Evolutionary conservation across 2,888 invertebrate genomes (phyloP), one percentile per base, ranked within the genome.

Genomic region (Lasioglossum zephyrum): DNA sequence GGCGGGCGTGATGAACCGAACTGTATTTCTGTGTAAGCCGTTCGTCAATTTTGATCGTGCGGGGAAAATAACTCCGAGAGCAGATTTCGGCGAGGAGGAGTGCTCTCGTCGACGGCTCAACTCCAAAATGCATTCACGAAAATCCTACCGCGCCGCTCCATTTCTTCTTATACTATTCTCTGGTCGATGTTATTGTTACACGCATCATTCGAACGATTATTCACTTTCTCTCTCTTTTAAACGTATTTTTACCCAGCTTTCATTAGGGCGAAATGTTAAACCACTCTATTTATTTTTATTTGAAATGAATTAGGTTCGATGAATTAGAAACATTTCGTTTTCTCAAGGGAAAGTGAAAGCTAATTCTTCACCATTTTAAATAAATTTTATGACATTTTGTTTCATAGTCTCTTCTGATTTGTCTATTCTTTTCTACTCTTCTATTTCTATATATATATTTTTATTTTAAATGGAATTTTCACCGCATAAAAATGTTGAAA

Each of bases 1-100:
- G 77, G 73, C 66, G 77, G 69, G 73, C 77, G 53, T 53, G 88
- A 87, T 73, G 79, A 84, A 81, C 76, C 84, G 81, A 83, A 86
- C 84, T 82, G 84, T 79, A 83, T 77, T 82, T 73, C 79, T 77
- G 75, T 78, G 84, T 79, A 85, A 85, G 79, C 79, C 84, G 86
- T 84, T 84, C 80, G 81, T 82, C 87, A 79, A 82, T 76, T 85
- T 82, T 78, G 57, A 85, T 85, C 81, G 75, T 16, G 18, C 75
- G 41, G n/a, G 41, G 44, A 75, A 39, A 66, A 77, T 80, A 77
- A 63, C 53, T 47, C 31, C 8, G 53, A 77, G 44, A 77, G 44
- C 86, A 75, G 79, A 75, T 85, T 85, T 72, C 73, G 39, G 44
- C 39, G 57, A 26, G 57, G 49, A 57, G n/a, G 4, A 8, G 6